Base-by-base conservation (phyloP, 2,797 vertebrate species). In the Alosa sapidissima region DNA sequence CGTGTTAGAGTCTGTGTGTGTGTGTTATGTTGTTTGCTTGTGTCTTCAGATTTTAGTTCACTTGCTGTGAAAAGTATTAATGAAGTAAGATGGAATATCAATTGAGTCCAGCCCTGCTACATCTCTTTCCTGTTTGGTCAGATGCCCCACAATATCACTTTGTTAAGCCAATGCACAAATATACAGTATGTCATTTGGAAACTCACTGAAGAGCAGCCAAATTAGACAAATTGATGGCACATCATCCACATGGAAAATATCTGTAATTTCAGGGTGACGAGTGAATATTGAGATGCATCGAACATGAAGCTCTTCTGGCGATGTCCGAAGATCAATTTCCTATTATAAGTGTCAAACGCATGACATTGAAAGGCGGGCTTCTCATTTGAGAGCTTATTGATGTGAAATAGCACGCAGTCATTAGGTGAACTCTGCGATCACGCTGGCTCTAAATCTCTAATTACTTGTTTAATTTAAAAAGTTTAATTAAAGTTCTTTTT, bases 331-430 rank as follows among this genome's bases (percentile, higher is more conserved):
- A 92, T 90, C 86, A 86, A 87, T 89, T 85, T 83, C 86, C 87
- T 89, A 91, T 93, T 91, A 89, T 60, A 89, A 87, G 85, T 86
- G 89, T 89, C 68, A 48, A 81, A 90, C 84, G 62, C 81, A 13
- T 52, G 52, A 52, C 84, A 84, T 87, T 86, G 72, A 87, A 82
- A 82, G 87, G 87, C 85, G 78, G 36, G 33, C 68, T 10, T 36
- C 68, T 89, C 85, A 85, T 86, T 85, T 24, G 28, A 86, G 68
- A 83, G 84, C 75, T 88, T 90, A 87, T 91, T 78, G 83, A 88
- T 83, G 86, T 85, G 72, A 52, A 28, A 45, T 13, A 16, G 81
- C 83, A 81, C 88, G 85, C 88, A 84, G 87, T 91, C 91, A 91
- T 91, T 78, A 78, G 36, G 36, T 78, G 36, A 78, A 41, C 72